These are phyloP conservation scores for Tetragonula clypearis DNA, from an alignment of 1,140 invertebrate species.

Conservation along the genomic window DNA sequence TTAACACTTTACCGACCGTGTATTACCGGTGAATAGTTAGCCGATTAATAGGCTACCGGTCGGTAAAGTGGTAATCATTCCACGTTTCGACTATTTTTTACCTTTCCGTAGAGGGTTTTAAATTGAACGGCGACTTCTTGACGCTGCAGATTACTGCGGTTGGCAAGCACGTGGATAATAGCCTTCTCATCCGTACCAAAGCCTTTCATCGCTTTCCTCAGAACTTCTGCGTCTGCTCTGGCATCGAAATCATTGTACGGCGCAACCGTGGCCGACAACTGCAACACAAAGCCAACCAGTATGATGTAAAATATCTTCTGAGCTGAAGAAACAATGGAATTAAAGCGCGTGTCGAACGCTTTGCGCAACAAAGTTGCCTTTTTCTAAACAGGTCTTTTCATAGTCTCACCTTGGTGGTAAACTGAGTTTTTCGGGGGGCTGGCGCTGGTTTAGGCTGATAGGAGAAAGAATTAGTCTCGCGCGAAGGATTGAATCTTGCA, in stretches of 20 bases:
- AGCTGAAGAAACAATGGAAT: neutral
- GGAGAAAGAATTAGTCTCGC: constrained; percentile 53
- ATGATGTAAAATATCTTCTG: neutral
- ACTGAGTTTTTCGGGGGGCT: constrained; percentile 69
- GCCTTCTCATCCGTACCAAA: constrained; percentile 93
- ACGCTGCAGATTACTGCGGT: constrained; percentile 89
- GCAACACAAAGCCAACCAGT: constrained; percentile 68
- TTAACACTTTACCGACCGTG: too few relatives aligned
- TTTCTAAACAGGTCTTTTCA: neutral
- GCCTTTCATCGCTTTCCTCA: constrained; percentile 94
- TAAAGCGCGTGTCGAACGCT: neutral
- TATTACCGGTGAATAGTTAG: too few relatives aligned
- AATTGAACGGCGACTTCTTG: constrained; percentile 88
- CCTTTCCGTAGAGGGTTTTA: constrained; percentile 92
- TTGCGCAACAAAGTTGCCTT: neutral
- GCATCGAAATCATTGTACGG: constrained; percentile 85
- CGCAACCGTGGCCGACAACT: constrained; percentile 86
- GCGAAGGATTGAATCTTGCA: constrained; percentile 62
- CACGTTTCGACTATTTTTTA: constrained; percentile 69
- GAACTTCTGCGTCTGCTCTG: constrained; percentile 88
- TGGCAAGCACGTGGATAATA: constrained; percentile 90
- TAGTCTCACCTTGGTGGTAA: constrained; percentile 73
- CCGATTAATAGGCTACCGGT: too few relatives aligned
- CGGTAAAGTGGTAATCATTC: too few relatives aligned
- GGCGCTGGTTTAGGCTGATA: constrained; percentile 53